Evolutionary conservation across 2,888 invertebrate genomes (phyloP).

Genomic region (Acronicta psi): DNA sequence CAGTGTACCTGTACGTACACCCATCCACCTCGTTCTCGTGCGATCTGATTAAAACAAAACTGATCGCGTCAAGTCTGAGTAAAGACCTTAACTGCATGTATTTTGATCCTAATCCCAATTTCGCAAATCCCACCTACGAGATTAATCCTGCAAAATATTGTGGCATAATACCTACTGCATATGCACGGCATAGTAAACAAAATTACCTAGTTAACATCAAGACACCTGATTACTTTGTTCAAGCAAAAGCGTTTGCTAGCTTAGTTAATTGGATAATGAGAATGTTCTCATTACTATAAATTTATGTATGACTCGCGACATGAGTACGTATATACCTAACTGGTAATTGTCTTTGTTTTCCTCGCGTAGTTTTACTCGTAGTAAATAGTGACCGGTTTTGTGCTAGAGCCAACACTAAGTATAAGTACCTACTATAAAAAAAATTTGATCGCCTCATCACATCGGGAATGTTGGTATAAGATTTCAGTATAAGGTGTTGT

Average conservation of each 20-base stretch:
- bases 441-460: conserved; percentile 22
- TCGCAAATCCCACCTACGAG: too few relatives aligned
- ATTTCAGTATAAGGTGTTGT: conserved; percentile 14
- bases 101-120: too few relatives aligned
- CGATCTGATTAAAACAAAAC: too few relatives aligned
- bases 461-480: conserved; percentile 13
- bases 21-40: too few relatives aligned
- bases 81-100: too few relatives aligned
- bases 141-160: too few relatives aligned
- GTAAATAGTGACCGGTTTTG: conserved; percentile 53
- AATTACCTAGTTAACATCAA: too few relatives aligned
- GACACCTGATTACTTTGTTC: background rate
- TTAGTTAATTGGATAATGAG: conserved; percentile 9
- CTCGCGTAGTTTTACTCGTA: conserved; percentile 60
- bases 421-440: conserved; percentile 18
- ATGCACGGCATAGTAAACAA: too few relatives aligned
- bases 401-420: conserved; percentile 27
- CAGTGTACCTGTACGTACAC: too few relatives aligned
- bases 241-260: background rate
- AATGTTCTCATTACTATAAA: conserved; percentile 21
- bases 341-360: conserved; percentile 71
- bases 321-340: conserved; percentile 56
- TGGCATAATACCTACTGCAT: too few relatives aligned
- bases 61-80: too few relatives aligned
- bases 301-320: conserved; percentile 59